These are phyloP conservation scores for Celastrina argiolus DNA, from an alignment of 2,888 invertebrate species.

Conservation along the genomic window DNA sequence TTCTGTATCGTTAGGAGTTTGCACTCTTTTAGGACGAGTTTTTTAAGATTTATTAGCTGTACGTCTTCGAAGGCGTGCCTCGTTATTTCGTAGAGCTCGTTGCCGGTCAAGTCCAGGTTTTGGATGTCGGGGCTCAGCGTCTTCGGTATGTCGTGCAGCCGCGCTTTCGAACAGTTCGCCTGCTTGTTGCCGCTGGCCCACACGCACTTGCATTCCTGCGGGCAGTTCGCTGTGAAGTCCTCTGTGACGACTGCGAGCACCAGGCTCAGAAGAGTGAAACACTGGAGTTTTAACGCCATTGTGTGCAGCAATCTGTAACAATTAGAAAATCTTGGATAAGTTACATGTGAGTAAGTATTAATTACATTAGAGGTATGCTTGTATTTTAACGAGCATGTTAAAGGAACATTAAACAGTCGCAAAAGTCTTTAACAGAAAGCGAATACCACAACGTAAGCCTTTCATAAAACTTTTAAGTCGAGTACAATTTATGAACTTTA, in stretches of 20 bases:
- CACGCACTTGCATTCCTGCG: slow-evolving; percentile 85
- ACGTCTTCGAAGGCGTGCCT: slow-evolving; percentile 83
- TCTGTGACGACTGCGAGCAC: slow-evolving; percentile 51
- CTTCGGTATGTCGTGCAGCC: slow-evolving; percentile 83
- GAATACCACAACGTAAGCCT: neutral
- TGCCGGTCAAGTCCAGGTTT: slow-evolving; percentile 84
- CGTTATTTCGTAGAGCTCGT: slow-evolving; percentile 81
- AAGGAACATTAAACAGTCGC: neutral
- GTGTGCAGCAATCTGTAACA: slow-evolving; percentile 53
- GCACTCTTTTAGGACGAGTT: slow-evolving; percentile 86
- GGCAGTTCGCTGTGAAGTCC: slow-evolving; percentile 80
- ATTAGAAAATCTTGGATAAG: neutral
- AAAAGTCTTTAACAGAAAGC: neutral
- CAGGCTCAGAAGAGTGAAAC: slow-evolving; percentile 44
- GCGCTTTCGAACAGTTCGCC: slow-evolving; percentile 85
- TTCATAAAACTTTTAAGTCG: neutral
- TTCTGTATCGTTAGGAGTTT: slow-evolving; percentile 84
- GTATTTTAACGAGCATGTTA: neutral
- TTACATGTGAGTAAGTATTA: neutral
- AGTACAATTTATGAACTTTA: slow-evolving; percentile 16
- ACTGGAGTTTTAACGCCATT: slow-evolving; percentile 52
- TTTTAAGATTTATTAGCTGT: slow-evolving; percentile 87
- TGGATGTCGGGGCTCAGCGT: slow-evolving; percentile 85
- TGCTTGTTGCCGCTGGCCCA: slow-evolving; percentile 92
- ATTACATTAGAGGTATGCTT: neutral